phyloP scores from a whole-genome alignment of 2,113 vertebrate genomes.

The Blennius ocellaris region DNA sequence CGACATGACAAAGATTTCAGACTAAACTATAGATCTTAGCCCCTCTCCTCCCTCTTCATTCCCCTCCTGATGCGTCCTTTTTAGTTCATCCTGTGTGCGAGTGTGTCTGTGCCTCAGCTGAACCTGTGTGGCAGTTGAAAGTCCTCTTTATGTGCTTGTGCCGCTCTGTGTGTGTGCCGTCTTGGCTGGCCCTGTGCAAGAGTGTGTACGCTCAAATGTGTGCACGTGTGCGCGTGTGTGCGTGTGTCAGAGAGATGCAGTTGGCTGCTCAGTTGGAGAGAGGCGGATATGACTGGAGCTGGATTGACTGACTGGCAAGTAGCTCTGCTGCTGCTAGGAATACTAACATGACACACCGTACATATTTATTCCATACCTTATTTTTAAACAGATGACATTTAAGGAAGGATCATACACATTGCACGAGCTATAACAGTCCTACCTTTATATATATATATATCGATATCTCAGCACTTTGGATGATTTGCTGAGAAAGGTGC shows the following conservation, averaged over 20 bases:
- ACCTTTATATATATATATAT: constrained; percentile 27
- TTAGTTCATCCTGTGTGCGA: constrained; percentile 4
- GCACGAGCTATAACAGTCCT: background rate
- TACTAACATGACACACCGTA: constrained; percentile 61
- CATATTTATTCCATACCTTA: constrained; percentile 12
- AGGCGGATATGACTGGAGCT: constrained; percentile 60
- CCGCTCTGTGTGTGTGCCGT: background rate
- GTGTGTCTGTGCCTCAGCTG: constrained; percentile 7
- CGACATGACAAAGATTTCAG: constrained; percentile 46
- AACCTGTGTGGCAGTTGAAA: constrained; percentile 45
- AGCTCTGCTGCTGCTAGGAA: constrained; percentile 60
- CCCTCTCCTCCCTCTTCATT: background rate
- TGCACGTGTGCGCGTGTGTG: constrained; percentile 17
- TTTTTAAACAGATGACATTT: background rate
- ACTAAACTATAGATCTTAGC: constrained; percentile 31
- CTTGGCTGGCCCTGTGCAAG: background rate
- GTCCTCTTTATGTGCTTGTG: constrained; percentile 28
- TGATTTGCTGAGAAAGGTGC: constrained; percentile 41
- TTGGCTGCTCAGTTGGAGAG: constrained; percentile 65
- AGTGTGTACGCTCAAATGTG: background rate
- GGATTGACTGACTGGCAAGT: constrained; percentile 69
- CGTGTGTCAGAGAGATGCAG: constrained; percentile 44
- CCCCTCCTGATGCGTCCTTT: background rate
- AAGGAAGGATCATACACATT: background rate
- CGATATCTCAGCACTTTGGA: constrained; percentile 40